phyloP scores from a whole-genome alignment of 2,113 vertebrate genomes.

The Percina caprodes region DNA sequence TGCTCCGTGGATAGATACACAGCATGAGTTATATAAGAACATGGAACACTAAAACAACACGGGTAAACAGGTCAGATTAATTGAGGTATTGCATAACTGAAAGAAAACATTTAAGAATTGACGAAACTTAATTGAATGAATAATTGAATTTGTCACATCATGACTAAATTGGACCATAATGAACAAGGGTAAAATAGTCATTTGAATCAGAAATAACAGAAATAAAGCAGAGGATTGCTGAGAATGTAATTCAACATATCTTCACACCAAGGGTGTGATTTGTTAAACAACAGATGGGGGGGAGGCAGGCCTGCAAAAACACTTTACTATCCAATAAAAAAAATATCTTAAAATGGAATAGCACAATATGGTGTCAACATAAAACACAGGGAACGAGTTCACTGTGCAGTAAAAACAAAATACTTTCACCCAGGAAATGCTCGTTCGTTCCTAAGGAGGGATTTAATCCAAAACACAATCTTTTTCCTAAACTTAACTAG shows the following conservation, averaged over 20 bases:
- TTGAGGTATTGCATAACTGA: not conserved
- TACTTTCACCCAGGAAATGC: too few species aligned
- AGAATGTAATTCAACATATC: not conserved
- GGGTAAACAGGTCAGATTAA: not conserved
- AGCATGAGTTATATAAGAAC: slow-evolving; percentile 19
- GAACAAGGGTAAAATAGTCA: not conserved
- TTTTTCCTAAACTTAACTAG: too few species aligned
- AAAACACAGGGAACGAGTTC: too few species aligned
- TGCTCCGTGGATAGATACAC: slow-evolving; percentile 2
- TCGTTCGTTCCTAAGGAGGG: too few species aligned
- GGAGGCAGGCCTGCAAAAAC: too few species aligned
- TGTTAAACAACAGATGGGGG: too few species aligned
- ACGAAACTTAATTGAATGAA: not conserved
- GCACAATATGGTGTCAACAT: too few species aligned
- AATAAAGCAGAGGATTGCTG: not conserved
- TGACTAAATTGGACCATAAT: not conserved
- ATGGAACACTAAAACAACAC: not conserved
- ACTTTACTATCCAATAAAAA: too few species aligned
- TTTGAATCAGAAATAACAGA: not conserved
- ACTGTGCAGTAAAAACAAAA: too few species aligned
- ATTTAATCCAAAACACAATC: too few species aligned
- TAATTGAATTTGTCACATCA: not conserved
- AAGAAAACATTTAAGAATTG: not conserved
- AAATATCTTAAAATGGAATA: too few species aligned
- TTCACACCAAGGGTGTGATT: too few species aligned